A percentile compares a stretch with the other conserved stretches of the same genome.
phyloP scores from a whole-genome alignment of 2,113 vertebrate genomes.

The Clupea harengus region DNA sequence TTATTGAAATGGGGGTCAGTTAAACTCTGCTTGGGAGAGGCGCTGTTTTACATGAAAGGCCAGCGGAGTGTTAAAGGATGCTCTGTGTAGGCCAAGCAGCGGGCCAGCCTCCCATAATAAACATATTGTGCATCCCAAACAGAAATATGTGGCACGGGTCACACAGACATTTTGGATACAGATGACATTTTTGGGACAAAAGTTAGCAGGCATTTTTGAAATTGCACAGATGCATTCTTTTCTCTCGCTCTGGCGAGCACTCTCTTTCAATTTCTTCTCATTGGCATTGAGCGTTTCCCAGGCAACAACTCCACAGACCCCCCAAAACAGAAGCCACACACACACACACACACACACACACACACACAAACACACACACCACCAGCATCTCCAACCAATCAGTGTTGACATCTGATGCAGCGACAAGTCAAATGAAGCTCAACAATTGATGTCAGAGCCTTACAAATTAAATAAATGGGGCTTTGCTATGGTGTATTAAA shows the following conservation, averaged over 20 bases:
- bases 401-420: slow-evolving; percentile 75
- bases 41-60: slow-evolving; percentile 48
- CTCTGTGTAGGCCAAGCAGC: slow-evolving; percentile 39
- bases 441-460: slow-evolving; percentile 81
- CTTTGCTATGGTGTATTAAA: slow-evolving; percentile 75
- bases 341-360: neutral
- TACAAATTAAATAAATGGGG: slow-evolving; percentile 81
- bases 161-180: slow-evolving; percentile 37
- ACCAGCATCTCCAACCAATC: slow-evolving; percentile 64
- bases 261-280: slow-evolving; percentile 3
- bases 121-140: slow-evolving; percentile 40
- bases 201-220: neutral
- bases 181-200: slow-evolving; percentile 3
- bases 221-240: neutral
- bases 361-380: slow-evolving; percentile 34
- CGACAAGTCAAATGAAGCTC: slow-evolving; percentile 77
- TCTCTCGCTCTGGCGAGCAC: neutral
- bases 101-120: slow-evolving; percentile 40
- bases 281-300: neutral
- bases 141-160: slow-evolving; percentile 41
- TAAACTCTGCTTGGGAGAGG: slow-evolving; percentile 56
- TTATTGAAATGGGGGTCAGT: slow-evolving; percentile 62
- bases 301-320: neutral
- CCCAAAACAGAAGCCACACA: neutral
- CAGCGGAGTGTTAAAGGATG: slow-evolving; percentile 48